Percentiles rank a stretch among this genome's conserved stretches.
Evolutionary conservation across 2,888 invertebrate species (phyloP).

Genomic region (Tenthredo scrophulariae): DNA sequence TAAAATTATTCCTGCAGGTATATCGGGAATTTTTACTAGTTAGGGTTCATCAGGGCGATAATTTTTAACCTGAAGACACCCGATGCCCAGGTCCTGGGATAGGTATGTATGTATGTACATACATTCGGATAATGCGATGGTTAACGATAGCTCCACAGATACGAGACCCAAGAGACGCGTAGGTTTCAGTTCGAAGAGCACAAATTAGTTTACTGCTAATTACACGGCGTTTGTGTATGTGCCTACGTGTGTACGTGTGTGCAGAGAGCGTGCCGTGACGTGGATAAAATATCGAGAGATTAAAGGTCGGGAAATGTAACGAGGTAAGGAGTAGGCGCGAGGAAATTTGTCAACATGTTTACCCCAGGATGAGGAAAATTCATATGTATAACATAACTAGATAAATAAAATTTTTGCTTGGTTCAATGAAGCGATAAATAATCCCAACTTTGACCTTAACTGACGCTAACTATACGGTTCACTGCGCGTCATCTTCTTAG

Average conservation of each 20-base stretch:
- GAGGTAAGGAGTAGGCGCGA: neutral
- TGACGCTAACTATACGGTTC: constrained; percentile 17
- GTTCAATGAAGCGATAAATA: constrained; percentile 38
- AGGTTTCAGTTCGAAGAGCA: neutral
- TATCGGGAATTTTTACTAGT: neutral
- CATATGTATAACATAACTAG: neutral
- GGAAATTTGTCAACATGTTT: constrained; percentile 5
- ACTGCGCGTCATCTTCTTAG: constrained; percentile 10
- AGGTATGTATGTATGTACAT: no score
- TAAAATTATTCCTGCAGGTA: neutral
- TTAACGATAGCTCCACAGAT: neutral
- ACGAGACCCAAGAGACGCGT: neutral
- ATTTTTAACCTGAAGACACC: neutral
- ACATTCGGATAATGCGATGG: neutral
- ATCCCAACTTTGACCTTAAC: constrained; percentile 16
- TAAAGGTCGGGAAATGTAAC: neutral
- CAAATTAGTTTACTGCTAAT: constrained; percentile 43
- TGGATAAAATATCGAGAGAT: neutral
- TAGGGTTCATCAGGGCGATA: neutral
- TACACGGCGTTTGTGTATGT: neutral
- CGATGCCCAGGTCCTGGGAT: neutral
- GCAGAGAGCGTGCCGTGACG: neutral
- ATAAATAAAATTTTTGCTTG: neutral
- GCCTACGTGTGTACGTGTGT: neutral
- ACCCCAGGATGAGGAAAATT: neutral